phyloP scores from a whole-genome alignment of 1,140 invertebrate genomes.

The Matsumurasca onukii region DNA sequence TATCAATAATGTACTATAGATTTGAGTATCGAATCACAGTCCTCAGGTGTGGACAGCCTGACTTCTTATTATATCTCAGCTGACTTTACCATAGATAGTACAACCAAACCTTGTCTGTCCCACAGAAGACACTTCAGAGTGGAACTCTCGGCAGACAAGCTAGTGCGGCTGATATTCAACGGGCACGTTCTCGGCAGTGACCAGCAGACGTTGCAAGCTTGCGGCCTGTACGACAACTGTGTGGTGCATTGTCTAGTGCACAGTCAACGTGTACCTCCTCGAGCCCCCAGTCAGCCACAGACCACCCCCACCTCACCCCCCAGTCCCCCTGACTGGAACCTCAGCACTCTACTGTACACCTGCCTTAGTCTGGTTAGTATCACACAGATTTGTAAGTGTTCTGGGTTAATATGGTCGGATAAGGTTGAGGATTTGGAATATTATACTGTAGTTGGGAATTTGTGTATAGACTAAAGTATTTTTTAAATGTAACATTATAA shows the following conservation, averaged over 20 bases:
- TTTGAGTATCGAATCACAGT: too few species aligned
- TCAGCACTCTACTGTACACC: conserved; percentile 49
- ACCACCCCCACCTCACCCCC: conserved; percentile 34
- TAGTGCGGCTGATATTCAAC: conserved; percentile 84
- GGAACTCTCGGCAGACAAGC: conserved; percentile 72
- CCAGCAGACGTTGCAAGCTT: conserved; percentile 68
- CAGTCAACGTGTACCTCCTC: conserved; percentile 48
- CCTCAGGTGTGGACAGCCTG: too few species aligned
- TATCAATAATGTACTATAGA: too few species aligned
- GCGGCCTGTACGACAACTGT: conserved; percentile 81
- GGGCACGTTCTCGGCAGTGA: conserved; percentile 81
- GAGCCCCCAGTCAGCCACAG: neutral
- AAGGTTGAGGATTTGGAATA: too few species aligned
- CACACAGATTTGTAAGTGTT: too few species aligned
- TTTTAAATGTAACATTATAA: too few species aligned
- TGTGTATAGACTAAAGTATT: too few species aligned
- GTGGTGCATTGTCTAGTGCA: conserved; percentile 86
- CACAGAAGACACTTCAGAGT: conserved; percentile 77
- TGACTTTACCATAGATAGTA: too few species aligned
- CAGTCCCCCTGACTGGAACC: conserved; percentile 44
- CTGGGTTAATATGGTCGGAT: too few species aligned
- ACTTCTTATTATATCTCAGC: too few species aligned
- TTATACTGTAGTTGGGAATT: too few species aligned
- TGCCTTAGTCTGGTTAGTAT: conserved; percentile 52
- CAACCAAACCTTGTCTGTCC: conserved; percentile 22